Conservation (phyloP, 2,113 vertebrate genomes). For the Mobula birostris region DNA sequence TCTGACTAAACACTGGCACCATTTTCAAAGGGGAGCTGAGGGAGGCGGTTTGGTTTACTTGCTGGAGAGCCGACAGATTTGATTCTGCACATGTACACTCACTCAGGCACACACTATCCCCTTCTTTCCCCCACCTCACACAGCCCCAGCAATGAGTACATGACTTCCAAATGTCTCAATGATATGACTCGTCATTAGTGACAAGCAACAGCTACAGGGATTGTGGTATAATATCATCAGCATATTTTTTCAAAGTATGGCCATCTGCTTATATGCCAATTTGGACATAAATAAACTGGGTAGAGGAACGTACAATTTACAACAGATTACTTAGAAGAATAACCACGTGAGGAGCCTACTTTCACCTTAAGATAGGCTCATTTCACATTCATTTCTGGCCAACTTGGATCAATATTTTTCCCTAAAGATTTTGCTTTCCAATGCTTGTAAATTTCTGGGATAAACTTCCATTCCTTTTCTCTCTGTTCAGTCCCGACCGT, state of each 20-base stretch:
- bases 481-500: not conserved
- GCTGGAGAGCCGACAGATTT: not conserved
- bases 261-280: not conserved
- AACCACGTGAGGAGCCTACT: not conserved
- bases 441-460: not conserved
- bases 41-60: not conserved
- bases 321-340: not conserved
- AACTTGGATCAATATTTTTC: no score
- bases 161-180: not conserved
- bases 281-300: not conserved
- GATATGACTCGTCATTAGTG: not conserved
- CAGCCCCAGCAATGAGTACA: not conserved
- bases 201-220: not conserved
- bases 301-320: not conserved
- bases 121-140: not conserved
- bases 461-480: not conserved
- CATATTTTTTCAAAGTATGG: not conserved
- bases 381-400: not conserved
- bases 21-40: not conserved
- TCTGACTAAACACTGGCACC: slow-evolving; percentile 1
- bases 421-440: not conserved
- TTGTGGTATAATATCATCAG: not conserved
- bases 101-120: no score
- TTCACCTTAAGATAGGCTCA: not conserved
- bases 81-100: not conserved